These are phyloP conservation scores for Drosophila virilis DNA, from an alignment of 1,140 invertebrate species.

Conservation along the genomic window DNA sequence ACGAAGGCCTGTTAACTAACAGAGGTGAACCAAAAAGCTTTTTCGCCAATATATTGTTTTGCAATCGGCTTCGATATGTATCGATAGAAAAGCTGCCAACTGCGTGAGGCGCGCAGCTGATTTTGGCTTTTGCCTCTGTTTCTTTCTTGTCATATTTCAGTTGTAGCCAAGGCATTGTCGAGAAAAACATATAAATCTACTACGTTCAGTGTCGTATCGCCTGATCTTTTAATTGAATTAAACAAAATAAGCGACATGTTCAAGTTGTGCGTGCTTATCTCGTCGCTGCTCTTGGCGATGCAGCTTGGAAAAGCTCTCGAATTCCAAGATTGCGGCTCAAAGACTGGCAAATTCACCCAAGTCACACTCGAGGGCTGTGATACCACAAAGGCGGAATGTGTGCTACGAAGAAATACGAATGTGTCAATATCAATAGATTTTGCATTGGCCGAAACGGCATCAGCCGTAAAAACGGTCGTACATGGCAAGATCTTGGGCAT, in stretches of 20 bases:
- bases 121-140: slow-evolving; percentile 31
- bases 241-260: slow-evolving; percentile 56
- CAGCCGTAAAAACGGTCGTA: slow-evolving; percentile 86
- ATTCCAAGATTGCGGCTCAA: slow-evolving; percentile 85
- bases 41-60: too few relatives aligned
- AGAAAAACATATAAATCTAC: slow-evolving; percentile 11
- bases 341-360: slow-evolving; percentile 85
- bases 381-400: slow-evolving; percentile 85
- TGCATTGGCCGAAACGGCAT: slow-evolving; percentile 74
- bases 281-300: slow-evolving; percentile 49
- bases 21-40: slow-evolving; percentile 14
- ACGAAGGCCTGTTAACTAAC: slow-evolving; percentile 2
- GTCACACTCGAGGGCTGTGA: slow-evolving; percentile 86
- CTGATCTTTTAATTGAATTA: slow-evolving; percentile 71
- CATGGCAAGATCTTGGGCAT: slow-evolving; percentile 89
- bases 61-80: slow-evolving; percentile 9
- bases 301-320: slow-evolving; percentile 42
- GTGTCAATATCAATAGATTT: slow-evolving; percentile 87
- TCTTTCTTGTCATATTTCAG: slow-evolving; percentile 48
- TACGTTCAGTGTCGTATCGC: background rate
- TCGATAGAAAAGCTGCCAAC: slow-evolving; percentile 31
- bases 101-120: slow-evolving; percentile 63
- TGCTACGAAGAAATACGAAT: slow-evolving; percentile 87
- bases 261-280: slow-evolving; percentile 51
- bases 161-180: slow-evolving; percentile 61